Evolutionary conservation across 2,113 vertebrate species (phyloP).

Genomic region (Hiodon alosoides): DNA sequence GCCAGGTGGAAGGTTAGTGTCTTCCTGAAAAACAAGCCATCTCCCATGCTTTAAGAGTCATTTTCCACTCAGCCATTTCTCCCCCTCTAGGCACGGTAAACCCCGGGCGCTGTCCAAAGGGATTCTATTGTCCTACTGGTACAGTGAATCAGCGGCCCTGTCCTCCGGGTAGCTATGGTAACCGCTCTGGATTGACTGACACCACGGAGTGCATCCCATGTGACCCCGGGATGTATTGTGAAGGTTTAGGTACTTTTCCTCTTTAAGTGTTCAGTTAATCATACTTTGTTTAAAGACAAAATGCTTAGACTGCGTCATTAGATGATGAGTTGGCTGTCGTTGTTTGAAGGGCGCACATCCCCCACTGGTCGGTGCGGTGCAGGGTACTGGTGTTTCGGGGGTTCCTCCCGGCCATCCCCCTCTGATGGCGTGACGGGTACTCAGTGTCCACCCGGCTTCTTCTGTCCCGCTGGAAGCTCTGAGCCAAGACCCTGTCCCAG

Average conservation of each 20-base stretch:
- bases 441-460: conserved; percentile 57
- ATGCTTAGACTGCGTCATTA: no score
- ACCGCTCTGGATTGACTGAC: conserved; percentile 51
- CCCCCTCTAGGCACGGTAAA: conserved; percentile 43
- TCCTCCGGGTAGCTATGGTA: conserved; percentile 62
- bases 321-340: no score
- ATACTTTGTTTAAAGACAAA: no score
- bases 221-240: conserved; percentile 64
- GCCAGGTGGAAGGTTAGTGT: conserved; percentile 58
- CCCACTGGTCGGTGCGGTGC: conserved; percentile 75
- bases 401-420: conserved; percentile 65
- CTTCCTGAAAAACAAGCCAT: background rate
- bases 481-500: conserved; percentile 58
- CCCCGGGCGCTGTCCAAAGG: conserved; percentile 55
- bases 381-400: conserved; percentile 77
- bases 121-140: conserved; percentile 63
- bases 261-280: no score
- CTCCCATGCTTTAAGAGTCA: background rate
- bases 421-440: conserved; percentile 62
- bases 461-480: conserved; percentile 47
- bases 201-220: conserved; percentile 54
- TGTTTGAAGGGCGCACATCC: conserved; percentile 45
- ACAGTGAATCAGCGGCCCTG: conserved; percentile 52
- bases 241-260: conserved; percentile 50
- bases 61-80: conserved; percentile 21